Conservation (phyloP, 2,888 invertebrate species). For the Oxycera nigricornis region DNA sequence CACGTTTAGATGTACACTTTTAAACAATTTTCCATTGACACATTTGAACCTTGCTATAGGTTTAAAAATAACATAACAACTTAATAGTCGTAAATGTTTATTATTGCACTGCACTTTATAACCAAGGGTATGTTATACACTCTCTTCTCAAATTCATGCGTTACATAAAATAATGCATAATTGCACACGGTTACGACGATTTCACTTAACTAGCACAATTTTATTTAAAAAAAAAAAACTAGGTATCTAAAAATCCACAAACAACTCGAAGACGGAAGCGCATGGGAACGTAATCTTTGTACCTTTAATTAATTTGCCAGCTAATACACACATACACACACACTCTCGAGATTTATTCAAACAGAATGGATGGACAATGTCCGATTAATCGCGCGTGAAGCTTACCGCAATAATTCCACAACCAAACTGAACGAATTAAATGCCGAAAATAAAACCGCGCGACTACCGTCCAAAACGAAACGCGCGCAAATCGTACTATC, state of each 20-base stretch:
- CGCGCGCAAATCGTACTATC: conserved; percentile 4
- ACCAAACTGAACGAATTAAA: neutral
- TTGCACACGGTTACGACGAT: no score
- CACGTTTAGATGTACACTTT: neutral
- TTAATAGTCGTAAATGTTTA: neutral
- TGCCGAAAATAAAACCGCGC: conserved; percentile 13
- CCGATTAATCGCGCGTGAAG: neutral
- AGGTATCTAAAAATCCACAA: no score
- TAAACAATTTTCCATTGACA: neutral
- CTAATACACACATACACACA: neutral
- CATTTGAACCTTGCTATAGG: neutral
- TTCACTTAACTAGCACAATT: no score
- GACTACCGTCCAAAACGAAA: neutral
- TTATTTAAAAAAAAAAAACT: no score
- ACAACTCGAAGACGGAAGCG: no score
- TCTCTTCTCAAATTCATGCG: neutral
- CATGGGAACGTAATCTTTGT: neutral
- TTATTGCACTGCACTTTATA: neutral
- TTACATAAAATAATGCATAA: conserved; percentile 17
- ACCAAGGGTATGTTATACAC: neutral
- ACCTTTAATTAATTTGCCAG: no score
- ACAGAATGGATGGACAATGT: conserved; percentile 17
- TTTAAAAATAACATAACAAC: neutral
- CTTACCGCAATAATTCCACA: neutral
- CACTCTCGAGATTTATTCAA: neutral